phyloP scores from a whole-genome alignment of 2,888 invertebrate genomes.

The Pocota personata region DNA sequence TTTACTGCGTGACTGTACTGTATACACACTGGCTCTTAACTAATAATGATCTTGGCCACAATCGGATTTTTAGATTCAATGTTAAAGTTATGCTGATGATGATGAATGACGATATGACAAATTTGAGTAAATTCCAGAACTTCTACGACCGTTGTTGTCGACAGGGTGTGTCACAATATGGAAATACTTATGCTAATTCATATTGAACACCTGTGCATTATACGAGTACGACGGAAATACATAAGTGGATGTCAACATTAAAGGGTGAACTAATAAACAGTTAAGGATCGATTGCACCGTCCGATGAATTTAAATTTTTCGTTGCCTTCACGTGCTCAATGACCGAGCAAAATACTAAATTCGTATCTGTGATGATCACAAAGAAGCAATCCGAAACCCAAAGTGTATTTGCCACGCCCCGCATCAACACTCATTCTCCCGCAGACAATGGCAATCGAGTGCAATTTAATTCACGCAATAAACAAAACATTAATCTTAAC shows the following conservation, averaged over 20 bases:
- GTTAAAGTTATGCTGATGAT: not conserved
- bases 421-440: conserved; percentile 39
- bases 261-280: conserved; percentile 71
- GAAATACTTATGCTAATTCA: conserved; percentile 66
- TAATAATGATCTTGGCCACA: not conserved
- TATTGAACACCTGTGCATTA: conserved; percentile 68
- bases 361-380: conserved; percentile 36
- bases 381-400: conserved; percentile 30
- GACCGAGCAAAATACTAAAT: conserved; percentile 10
- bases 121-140: conserved; percentile 36
- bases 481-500: conserved; percentile 74
- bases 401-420: conserved; percentile 46
- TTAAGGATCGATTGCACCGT: conserved; percentile 67
- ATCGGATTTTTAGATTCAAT: not conserved
- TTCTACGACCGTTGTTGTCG: conserved; percentile 8
- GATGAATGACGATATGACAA: not conserved
- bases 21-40: not conserved
- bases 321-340: conserved; percentile 40
- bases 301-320: conserved; percentile 66
- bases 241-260: conserved; percentile 68
- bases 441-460: conserved; percentile 70
- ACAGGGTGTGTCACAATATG: conserved; percentile 59
- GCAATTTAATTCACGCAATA: conserved; percentile 73
- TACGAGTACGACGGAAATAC: conserved; percentile 67
- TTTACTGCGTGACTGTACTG: too few species aligned